phyloP scores from a whole-genome alignment of 1,140 invertebrate species.

The Drosophila jambulina region DNA sequence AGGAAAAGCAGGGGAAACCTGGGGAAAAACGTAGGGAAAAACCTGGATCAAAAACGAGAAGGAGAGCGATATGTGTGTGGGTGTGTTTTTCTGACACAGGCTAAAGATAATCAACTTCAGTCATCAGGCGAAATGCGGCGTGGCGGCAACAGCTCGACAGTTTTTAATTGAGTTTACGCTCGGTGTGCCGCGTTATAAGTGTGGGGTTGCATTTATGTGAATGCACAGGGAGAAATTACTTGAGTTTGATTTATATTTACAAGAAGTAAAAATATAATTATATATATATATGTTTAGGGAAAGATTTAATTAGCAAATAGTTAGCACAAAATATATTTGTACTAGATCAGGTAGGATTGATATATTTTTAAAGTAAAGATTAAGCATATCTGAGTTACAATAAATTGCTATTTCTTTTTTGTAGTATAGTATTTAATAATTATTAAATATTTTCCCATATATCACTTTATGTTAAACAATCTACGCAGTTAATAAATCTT shows the following conservation, averaged over 20 bases:
- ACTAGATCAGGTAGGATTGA: too few relatives aligned
- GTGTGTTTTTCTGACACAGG: conserved; percentile 55
- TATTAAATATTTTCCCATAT: too few relatives aligned
- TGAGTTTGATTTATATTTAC: background rate
- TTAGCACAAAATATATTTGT: background rate
- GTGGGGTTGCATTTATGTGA: conserved; percentile 15
- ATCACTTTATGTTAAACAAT: background rate
- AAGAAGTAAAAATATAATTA: background rate
- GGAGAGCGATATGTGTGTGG: conserved; percentile 23
- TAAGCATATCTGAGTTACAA: too few relatives aligned
- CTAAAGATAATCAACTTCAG: conserved; percentile 72
- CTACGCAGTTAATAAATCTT: background rate
- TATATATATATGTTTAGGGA: background rate
- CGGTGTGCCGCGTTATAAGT: conserved; percentile 67
- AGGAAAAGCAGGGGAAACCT: background rate
- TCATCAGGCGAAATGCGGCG: conserved; percentile 52
- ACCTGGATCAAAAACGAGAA: conserved; percentile 9
- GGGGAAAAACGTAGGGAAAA: background rate
- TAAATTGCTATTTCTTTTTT: too few relatives aligned
- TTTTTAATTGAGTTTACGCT: conserved; percentile 84
- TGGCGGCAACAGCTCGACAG: conserved; percentile 70
- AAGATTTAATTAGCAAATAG: background rate
- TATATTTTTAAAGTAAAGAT: too few relatives aligned
- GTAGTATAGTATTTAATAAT: too few relatives aligned
- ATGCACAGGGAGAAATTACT: background rate